Evolutionary conservation across 2,888 invertebrate species (phyloP).

Genomic region (Papilio demoleus): DNA sequence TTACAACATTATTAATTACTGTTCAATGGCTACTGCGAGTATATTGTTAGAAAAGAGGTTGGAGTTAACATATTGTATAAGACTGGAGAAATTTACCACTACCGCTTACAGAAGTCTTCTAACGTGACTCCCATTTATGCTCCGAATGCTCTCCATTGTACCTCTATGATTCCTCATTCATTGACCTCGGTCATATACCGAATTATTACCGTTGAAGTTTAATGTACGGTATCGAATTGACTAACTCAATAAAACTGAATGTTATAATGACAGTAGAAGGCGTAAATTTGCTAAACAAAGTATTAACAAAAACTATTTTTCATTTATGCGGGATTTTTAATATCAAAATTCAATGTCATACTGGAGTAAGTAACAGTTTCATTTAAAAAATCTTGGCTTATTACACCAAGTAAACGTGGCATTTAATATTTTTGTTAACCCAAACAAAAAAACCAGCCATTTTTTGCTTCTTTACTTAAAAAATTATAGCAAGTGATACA

Average conservation of each 20-base stretch:
- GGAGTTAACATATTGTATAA: no score
- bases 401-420: not conserved
- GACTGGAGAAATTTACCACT: no score
- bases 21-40: no score
- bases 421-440: not conserved
- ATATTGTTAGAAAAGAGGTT: no score
- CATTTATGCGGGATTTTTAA: not conserved
- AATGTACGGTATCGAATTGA: slow-evolving; percentile 34
- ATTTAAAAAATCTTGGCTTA: not conserved
- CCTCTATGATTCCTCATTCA: no score
- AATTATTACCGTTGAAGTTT: slow-evolving; percentile 32
- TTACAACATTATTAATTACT: no score
- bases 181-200: slow-evolving; percentile 44
- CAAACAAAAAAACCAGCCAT: not conserved
- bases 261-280: not conserved
- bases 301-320: not conserved
- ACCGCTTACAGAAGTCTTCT: no score
- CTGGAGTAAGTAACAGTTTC: not conserved
- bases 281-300: not conserved
- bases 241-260: not conserved
- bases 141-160: no score
- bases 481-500: no score
- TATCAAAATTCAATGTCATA: not conserved
- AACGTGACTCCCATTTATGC: no score
- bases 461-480: no score